These are phyloP conservation scores for Alosa sapidissima DNA, from an alignment of 2,797 vertebrate genomes.

Conservation along the genomic window DNA sequence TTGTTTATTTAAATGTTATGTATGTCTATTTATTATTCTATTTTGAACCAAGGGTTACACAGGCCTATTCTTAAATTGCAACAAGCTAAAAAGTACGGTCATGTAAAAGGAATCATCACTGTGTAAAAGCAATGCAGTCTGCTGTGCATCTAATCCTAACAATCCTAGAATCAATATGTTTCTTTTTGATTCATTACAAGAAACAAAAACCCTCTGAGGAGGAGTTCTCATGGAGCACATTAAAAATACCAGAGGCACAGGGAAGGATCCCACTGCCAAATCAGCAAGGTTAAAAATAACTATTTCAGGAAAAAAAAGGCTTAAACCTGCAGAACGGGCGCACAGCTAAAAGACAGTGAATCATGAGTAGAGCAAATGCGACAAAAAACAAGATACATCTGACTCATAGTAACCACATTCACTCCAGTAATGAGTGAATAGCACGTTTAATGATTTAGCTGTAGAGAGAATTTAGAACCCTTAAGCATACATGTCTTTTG, in stretches of 20 bases:
- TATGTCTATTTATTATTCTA: too few relatives aligned
- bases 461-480: not conserved
- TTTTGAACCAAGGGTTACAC: too few relatives aligned
- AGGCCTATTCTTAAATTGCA: not conserved
- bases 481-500: not conserved
- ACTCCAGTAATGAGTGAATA: not conserved
- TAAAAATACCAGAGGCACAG: constrained; percentile 45
- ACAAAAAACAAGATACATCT: constrained; percentile 30
- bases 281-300: constrained; percentile 60
- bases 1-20: too few relatives aligned
- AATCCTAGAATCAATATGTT: not conserved
- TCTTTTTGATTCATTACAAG: constrained; percentile 27
- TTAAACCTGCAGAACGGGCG: constrained; percentile 48
- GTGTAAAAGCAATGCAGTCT: not conserved
- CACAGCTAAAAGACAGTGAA: constrained; percentile 43
- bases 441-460: not conserved
- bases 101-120: not conserved
- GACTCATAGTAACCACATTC: not conserved
- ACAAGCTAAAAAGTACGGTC: not conserved
- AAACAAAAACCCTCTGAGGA: constrained; percentile 29
- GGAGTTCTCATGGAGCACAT: constrained; percentile 36
- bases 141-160: not conserved
- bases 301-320: constrained; percentile 43
- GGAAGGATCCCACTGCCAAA: constrained; percentile 47
- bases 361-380: constrained; percentile 43